Base-by-base conservation (phyloP, 1,140 invertebrate genomes). In the Zaprionus inermis region DNA sequence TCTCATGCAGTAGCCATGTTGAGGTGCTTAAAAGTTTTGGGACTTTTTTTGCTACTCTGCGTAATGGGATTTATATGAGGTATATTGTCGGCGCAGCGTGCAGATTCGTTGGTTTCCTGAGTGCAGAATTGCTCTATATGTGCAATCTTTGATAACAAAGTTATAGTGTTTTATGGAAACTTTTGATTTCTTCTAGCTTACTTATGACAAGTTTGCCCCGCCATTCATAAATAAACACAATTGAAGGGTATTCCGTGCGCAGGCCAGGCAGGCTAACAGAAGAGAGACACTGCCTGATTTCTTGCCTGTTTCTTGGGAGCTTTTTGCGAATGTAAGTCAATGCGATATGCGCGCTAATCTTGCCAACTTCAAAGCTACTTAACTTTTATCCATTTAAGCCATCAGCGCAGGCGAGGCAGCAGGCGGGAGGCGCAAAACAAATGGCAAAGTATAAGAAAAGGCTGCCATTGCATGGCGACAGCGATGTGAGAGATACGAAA, bases 321-420 rank as follows among this genome's bases (percentile, higher is more conserved):
- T 78, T 72, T 63, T 88, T 56, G 72, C 57, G 66, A 51, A 76
- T 77, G 78, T 72, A 78, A 72, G 61, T 73, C 60, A 69, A 58
- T 61, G 83, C 77, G 84, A 89, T 89, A 83, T 84, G 73, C 76
- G 79, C 80, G 79, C 80, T 88, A 88, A 88, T 88, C 83, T 88
- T 71, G 74, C 77, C 83, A 89, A 88, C 83, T 88, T 88, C 84
- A 88, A 88, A 88, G 83, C 84, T 78, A 80, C 83, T 88, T 88
- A 88, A 89, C 84, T 88, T 79, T 86, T 86, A 86, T 86, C 83
- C 83, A 77, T 86, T 86, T 88, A 86, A 86, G 83, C 83, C 83
- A 83, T 88, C 83, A 88, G 71, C 83, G 66, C 71, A 88, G 76
- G 41, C 65, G 54, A 16, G 57, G 24, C n/a, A 16, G 55, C 54